Evolutionary conservation across 2,888 invertebrate species (phyloP), one percentile per base, ranked within the genome.

Genomic region (Cataglyphis cursor): DNA sequence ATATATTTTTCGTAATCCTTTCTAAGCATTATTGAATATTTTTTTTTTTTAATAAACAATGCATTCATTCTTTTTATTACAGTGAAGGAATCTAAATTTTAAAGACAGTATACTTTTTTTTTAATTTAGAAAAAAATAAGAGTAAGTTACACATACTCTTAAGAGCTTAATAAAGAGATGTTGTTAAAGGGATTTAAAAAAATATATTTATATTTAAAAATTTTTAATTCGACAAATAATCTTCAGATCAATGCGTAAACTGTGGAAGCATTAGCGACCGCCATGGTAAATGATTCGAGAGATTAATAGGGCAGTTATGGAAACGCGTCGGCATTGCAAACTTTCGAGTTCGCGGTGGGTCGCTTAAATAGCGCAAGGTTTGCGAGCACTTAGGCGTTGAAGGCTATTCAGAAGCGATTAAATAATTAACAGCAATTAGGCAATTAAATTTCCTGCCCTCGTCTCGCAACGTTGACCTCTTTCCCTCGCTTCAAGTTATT

Each of bases 371-470:
- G 88, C 90, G 88, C 88, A 87, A 90, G 90, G 90, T 90, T 90
- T 89, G 90, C 87, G 90, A 90, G 91, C 91, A 92, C 92, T 92
- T 91, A 88, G 90, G 90, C 90, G 89, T 90, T 89, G 90, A 90
- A 90, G 89, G 91, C 89, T 90, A 93, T 93, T 94, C 92, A 91
- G 90, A 88, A 89, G 89, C 92, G 89, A 93, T 94, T 93, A 93
- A 94, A 94, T 92, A 93, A 94, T 94, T 94, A 94, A 93, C 91
- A 91, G 92, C 92, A 93, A 94, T 94, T 94, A 94, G 90, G 92
- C 92, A 92, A 93, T 93, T 93, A 92, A 94, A 93, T 92, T 91
- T 90, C 82, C 88, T 84, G 83, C 81, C 76, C 72, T 64, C 74
- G 82, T 75, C 85, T 83, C 80, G 70, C 86, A 86, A 88, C 87